phyloP scores from a whole-genome alignment of 2,888 invertebrate genomes.

The Coremacera marginata region DNA sequence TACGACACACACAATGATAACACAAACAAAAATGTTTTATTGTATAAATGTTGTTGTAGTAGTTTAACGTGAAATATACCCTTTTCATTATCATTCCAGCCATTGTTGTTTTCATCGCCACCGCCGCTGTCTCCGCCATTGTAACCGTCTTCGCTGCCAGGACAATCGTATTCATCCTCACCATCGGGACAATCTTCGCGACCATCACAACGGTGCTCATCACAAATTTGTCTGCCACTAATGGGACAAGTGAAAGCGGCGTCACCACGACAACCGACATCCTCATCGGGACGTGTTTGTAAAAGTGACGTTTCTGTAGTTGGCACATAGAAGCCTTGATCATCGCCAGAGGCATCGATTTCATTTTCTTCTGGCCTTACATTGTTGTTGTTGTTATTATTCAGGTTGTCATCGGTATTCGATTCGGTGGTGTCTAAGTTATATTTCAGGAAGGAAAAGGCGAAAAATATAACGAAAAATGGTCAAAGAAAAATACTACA shows the following conservation, averaged over 20 bases:
- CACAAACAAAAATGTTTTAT: too few relatives aligned
- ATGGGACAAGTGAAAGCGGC: conserved; percentile 57
- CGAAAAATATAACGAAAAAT: not conserved
- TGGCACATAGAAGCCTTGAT: conserved; percentile 44
- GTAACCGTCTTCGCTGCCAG: conserved; percentile 6
- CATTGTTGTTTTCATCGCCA: conserved; percentile 29
- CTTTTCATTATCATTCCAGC: conserved; percentile 40
- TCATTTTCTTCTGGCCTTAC: not conserved
- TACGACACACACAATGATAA: not conserved
- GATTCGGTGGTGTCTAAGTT: conserved; percentile 20
- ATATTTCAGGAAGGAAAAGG: not conserved
- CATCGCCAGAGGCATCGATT: conserved; percentile 26
- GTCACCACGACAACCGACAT: conserved; percentile 62
- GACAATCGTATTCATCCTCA: conserved; percentile 65
- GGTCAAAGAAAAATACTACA: not conserved
- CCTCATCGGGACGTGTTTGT: conserved; percentile 39
- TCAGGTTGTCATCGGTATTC: conserved; percentile 7
- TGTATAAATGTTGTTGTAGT: too few relatives aligned
- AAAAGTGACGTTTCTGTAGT: conserved; percentile 49
- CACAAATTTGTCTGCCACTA: conserved; percentile 59
- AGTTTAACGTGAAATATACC: conserved; percentile 42
- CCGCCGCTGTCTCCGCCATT: not conserved
- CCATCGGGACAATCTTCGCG: conserved; percentile 61
- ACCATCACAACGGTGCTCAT: conserved; percentile 63
- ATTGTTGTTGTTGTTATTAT: not conserved